A percentile compares a stretch with the other conserved stretches of the same genome.
Conservation (phyloP, 2,888 invertebrate genomes). For the Elysia crispata region DNA sequence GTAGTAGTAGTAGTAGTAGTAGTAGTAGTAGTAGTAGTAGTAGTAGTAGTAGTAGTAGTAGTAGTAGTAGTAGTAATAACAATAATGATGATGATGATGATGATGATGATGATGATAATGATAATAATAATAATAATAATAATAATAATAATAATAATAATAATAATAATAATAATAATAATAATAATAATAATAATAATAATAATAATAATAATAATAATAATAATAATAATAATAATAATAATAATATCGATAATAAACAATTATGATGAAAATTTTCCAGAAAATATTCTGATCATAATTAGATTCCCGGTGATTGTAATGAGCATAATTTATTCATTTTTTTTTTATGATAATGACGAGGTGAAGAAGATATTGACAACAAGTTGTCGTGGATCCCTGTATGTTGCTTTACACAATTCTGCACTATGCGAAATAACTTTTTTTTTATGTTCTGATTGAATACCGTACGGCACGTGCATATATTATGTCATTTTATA, state of each 20-base stretch:
- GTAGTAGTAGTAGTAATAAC: neutral
- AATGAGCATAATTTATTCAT: no score
- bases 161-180: constrained; percentile 4
- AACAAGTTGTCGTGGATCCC: no score
- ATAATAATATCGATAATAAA: neutral
- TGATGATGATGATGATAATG: neutral
- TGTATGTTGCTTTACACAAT: no score
- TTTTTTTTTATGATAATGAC: no score
- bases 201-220: constrained; percentile 1
- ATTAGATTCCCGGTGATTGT: no score
- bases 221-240: constrained; percentile 4
- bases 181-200: constrained; percentile 4
- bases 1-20: neutral
- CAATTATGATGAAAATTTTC: no score
- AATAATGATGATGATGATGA: neutral
- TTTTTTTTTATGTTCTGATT: no score
- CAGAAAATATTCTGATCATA: no score
- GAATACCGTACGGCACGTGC: no score
- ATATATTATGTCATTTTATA: no score
- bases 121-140: neutral
- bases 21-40: neutral
- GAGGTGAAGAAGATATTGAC: no score
- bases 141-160: constrained; percentile 4
- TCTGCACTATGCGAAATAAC: no score
- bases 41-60: neutral